phyloP scores from a whole-genome alignment of 2,888 invertebrate genomes.

The Xanthostigma xanthostigma region DNA sequence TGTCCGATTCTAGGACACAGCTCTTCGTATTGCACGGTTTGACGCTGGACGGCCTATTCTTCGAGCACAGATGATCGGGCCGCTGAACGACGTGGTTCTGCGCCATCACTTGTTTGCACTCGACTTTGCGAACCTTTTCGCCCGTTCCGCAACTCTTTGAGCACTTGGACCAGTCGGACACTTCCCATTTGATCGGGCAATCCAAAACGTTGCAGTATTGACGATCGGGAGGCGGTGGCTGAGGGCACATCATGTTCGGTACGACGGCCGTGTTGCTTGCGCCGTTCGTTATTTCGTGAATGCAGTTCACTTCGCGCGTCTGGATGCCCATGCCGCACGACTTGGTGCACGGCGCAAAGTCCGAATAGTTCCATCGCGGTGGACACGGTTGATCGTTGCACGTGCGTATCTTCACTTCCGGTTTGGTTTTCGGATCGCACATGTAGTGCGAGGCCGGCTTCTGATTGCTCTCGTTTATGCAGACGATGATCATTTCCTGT shows the following conservation, averaged over 20 bases:
- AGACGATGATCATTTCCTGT: constrained; percentile 76
- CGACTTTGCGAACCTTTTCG: constrained; percentile 64
- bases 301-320: constrained; percentile 77
- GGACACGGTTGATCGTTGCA: constrained; percentile 95
- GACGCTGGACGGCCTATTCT: constrained; percentile 56
- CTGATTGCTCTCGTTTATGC: constrained; percentile 73
- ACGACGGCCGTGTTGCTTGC: constrained; percentile 81
- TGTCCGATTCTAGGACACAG: constrained; percentile 55
- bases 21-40: constrained; percentile 76
- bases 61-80: constrained; percentile 57
- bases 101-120: constrained; percentile 86
- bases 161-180: constrained; percentile 82
- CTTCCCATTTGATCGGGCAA: constrained; percentile 83
- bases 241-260: constrained; percentile 87
- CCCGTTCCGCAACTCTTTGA: constrained; percentile 89
- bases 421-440: constrained; percentile 75
- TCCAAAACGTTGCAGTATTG: constrained; percentile 87
- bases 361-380: constrained; percentile 84
- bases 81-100: constrained; percentile 80
- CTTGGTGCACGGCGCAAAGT: constrained; percentile 79
- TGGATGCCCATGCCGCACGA: constrained; percentile 91
- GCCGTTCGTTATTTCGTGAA: constrained; percentile 72
- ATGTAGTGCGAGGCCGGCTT: constrained; percentile 77
- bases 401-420: constrained; percentile 73
- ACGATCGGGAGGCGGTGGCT: constrained; percentile 75